Evolutionary conservation across 2,797 vertebrate genomes (phyloP).

Genomic region (Neoniphon sammara): DNA sequence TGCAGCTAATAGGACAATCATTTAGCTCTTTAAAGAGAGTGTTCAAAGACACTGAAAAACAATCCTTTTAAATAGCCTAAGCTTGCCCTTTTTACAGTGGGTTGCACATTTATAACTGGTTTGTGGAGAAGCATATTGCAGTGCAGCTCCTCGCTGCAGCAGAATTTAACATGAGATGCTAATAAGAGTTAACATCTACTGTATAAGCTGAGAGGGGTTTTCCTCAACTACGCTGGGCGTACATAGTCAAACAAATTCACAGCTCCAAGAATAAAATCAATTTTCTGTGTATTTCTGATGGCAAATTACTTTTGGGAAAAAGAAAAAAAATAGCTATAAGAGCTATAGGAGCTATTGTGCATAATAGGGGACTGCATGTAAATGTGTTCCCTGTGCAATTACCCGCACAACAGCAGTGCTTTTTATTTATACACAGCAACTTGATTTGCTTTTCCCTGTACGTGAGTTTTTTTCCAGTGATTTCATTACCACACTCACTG

Average conservation of each 20-base stretch:
- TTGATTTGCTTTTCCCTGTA: slow-evolving; percentile 73
- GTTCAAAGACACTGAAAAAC: slow-evolving; percentile 46
- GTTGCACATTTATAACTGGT: slow-evolving; percentile 10
- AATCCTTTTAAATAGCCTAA: slow-evolving; percentile 20
- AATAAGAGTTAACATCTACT: slow-evolving; percentile 4
- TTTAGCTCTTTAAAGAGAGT: slow-evolving; percentile 68
- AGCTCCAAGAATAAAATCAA: background rate
- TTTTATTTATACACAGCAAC: slow-evolving; percentile 75
- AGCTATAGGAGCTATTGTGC: background rate
- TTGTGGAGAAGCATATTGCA: background rate
- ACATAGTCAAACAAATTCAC: background rate
- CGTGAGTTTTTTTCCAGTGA: slow-evolving; percentile 61
- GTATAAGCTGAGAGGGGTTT: slow-evolving; percentile 2
- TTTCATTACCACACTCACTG: slow-evolving; percentile 78
- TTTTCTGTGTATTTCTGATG: slow-evolving; percentile 2
- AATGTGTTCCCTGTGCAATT: slow-evolving; percentile 63
- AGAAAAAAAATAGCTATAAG: background rate
- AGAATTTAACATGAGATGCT: background rate
- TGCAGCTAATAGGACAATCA: slow-evolving; percentile 64
- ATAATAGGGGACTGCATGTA: slow-evolving; percentile 23
- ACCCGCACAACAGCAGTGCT: slow-evolving; percentile 62
- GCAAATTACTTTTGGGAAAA: slow-evolving; percentile 15
- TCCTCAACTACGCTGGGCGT: background rate
- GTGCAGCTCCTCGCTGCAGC: background rate
- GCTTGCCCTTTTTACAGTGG: slow-evolving; percentile 16